Evolutionary conservation across 92 coral and sea anemone genomes (phyloP), one percentile per base, ranked within the genome.

Genomic region (Palythoa grandis): DNA sequence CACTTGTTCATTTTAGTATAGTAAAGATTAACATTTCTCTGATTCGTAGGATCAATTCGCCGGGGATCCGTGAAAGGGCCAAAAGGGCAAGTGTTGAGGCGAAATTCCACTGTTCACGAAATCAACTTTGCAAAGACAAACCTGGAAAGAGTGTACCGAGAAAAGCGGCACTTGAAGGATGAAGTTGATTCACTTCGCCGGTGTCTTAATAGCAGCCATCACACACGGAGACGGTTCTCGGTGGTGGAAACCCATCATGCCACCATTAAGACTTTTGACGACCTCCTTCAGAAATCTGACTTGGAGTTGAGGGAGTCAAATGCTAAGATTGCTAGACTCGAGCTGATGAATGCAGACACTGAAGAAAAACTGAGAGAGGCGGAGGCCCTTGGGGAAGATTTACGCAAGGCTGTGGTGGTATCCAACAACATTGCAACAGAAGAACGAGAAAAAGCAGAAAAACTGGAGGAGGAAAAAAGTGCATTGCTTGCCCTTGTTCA

Each of bases 381-480:
- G 3, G 98, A 94, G 48, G 24, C 91, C 2, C 88, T 86, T 11
- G 89, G 89, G 65, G 95, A 90, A 37, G 98, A 94, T 57, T 73
- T 94, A 43, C 98, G 95, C 56, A 91, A 78, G 37, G 98, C 98
- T 66, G 98, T 94, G 47, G 92, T 86, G 52, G 88, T 92, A 60
- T 91, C 98, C 16, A 92, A 94, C 78, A 94, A 89, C 78, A 86
- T 90, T 40, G 98, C 98, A n/a, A 89, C 91, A 82, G 98, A 94
- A 58, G 98, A 94, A 35, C 82, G 92, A 57, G 92, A 92, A 78
- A 92, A 83, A 60, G 88, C 92, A 43, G 90, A 83, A 3, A 72
- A 79, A 5, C 84, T 92, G 5, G 89, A 72, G 70, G 91, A 90
- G 78, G 90, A 87, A 74, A 92, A 80, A 70, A 80, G 85, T 24